These are phyloP conservation scores for Pantherophis alleghaniensis DNA, from an alignment of 2,797 vertebrate genomes.

Conservation along the genomic window DNA sequence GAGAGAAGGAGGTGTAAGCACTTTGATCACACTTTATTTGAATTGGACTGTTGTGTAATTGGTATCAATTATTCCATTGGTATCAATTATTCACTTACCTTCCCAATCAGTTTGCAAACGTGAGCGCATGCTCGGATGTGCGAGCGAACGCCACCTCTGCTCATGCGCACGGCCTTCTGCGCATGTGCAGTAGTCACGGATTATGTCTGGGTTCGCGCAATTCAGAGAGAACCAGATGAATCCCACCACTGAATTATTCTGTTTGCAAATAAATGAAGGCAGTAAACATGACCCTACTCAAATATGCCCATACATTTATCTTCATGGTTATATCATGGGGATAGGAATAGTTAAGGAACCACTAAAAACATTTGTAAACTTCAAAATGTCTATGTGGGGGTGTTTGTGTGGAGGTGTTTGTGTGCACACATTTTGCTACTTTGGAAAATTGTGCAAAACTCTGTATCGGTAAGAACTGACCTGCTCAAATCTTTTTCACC, in stretches of 20 bases:
- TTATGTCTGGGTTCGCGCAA: too few relatives aligned
- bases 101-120: too few relatives aligned
- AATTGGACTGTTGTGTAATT: not conserved
- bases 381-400: not conserved
- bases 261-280: not conserved
- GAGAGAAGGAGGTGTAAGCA: not conserved
- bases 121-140: too few relatives aligned
- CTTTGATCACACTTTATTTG: not conserved
- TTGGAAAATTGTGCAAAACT: not conserved
- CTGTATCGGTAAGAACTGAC: not conserved
- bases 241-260: not conserved
- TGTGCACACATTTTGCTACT: not conserved
- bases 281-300: not conserved
- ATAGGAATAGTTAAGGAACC: not conserved
- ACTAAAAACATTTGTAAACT: not conserved
- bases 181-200: too few relatives aligned
- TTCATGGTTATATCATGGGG: not conserved
- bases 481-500: not conserved
- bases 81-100: too few relatives aligned
- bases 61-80: not conserved
- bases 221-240: too few relatives aligned
- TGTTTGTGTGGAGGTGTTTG: not conserved
- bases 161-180: too few relatives aligned
- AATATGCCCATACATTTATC: not conserved
- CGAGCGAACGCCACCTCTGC: too few relatives aligned